phyloP scores from a whole-genome alignment of 2,797 vertebrate species.

The Acanthiza pusilla region DNA sequence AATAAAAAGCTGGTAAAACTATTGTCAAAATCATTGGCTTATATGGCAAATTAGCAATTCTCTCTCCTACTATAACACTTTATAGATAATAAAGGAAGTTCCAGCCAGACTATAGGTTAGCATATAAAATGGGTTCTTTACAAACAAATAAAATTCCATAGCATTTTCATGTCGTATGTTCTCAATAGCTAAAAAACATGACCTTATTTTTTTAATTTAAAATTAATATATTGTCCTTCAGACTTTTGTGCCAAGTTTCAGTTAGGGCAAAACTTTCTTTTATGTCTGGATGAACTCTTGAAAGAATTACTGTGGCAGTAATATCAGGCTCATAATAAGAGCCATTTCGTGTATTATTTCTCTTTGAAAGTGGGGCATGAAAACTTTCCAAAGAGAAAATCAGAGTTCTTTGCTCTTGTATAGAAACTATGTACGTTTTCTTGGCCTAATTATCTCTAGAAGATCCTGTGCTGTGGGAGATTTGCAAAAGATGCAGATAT shows the following conservation, averaged over 20 bases:
- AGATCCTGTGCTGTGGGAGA: neutral
- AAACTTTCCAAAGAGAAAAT: conserved; percentile 29
- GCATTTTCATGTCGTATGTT: neutral
- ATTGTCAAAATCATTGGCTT: neutral
- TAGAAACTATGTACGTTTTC: neutral
- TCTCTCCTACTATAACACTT: neutral
- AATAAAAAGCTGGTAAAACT: neutral
- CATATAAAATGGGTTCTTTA: neutral
- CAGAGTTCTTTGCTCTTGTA: conserved; percentile 28
- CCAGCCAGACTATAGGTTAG: neutral
- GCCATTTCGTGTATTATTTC: neutral
- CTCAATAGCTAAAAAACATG: neutral
- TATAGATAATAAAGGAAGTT: neutral
- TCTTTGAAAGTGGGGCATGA: conserved; percentile 14
- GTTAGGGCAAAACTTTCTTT: conserved; percentile 20
- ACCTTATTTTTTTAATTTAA: conserved; percentile 6
- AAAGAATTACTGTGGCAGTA: conserved; percentile 9
- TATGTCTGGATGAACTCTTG: neutral
- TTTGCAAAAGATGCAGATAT: neutral
- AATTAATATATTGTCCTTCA: conserved; percentile 6
- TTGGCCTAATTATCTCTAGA: conserved; percentile 6
- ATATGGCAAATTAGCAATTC: neutral
- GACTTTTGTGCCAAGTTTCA: neutral
- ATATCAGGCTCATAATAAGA: conserved; percentile 25
- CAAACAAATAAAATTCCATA: neutral